Base-by-base conservation (phyloP, 2,113 vertebrate species). In the Zapus hudsonius region DNA sequence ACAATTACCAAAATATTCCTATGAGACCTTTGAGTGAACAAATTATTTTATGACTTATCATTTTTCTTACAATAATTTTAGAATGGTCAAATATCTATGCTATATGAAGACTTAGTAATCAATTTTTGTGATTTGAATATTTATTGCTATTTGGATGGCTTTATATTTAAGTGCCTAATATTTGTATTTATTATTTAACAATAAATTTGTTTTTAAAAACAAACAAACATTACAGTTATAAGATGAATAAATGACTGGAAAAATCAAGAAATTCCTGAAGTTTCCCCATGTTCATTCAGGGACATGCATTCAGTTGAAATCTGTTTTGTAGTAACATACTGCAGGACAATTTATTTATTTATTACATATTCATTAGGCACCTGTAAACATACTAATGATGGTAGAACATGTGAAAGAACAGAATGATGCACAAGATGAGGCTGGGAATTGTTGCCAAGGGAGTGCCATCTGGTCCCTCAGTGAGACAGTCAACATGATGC, bases 261-360 rank as follows among this genome's bases (percentile, higher is more conserved):
- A 1, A 40, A 44, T 25, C 3, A 64, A 70, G 20, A 33, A 79
- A 61, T 91, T 47, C 1, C 38, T 72, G 11, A 86, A 17, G 2
- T 74, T 40, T 42, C 52, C 17, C 13, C 66, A 31, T 75, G 8
- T 52, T 25, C 44, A 52, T 69, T 31, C 63, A 91, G 42, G 73
- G 1, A 55, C 4, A 29, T 38, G 73, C 64, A 67, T 76, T 92
- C 27, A 76, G 5, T 17, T 31, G 3, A 16, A 23, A 74, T 73
- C 89, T 94, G 23, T 15, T 84, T 87, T 94, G 69, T 81, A 72
- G 31, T 79, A 52, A 5, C 22, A 42, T 76, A 70, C 74, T 83
- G 22, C 40, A 79, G 5, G 57, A 27, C 10, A 1, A 29, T 44
- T 94, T 64, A 64, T 63, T 75, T 63, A 84, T 76, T 80, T 74